A percentile compares a stretch with the other conserved stretches of the same genome.
phyloP scores from a whole-genome alignment of 2,113 vertebrate genomes.

The Pterocles orientalis region DNA sequence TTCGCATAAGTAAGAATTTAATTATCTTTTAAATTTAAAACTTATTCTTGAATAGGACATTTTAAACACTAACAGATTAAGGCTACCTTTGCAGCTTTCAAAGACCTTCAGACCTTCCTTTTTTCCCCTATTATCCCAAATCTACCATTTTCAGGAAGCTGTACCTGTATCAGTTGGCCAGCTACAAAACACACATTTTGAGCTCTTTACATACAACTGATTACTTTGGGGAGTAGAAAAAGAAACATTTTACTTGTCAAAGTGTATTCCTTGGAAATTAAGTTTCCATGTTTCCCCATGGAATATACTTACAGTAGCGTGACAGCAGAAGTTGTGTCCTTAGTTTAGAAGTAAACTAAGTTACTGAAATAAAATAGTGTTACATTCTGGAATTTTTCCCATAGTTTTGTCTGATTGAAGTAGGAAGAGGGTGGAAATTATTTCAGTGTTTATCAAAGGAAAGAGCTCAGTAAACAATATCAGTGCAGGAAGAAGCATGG shows the following conservation, averaged over 20 bases:
- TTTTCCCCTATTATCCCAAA: neutral
- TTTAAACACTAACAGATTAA: neutral
- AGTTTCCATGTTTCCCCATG: neutral
- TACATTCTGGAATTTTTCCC: constrained; percentile 31
- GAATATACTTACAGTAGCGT: neutral
- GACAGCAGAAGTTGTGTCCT: neutral
- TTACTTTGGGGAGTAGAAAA: neutral
- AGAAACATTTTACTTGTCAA: neutral
- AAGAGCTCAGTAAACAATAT: constrained; percentile 51
- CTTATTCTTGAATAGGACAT: neutral
- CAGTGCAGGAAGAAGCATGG: constrained; percentile 52
- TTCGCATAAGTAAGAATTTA: constrained; percentile 71
- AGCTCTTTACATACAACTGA: neutral
- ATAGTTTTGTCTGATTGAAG: constrained; percentile 19
- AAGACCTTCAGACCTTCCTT: neutral
- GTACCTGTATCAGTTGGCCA: neutral
- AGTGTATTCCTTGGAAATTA: neutral
- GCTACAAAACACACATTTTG: neutral
- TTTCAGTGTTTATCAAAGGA: constrained; percentile 66
- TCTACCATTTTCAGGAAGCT: neutral
- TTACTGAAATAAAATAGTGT: constrained; percentile 2
- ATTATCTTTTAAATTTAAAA: neutral
- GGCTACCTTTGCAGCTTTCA: neutral
- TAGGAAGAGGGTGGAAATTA: constrained; percentile 62
- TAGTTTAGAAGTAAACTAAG: neutral